Base-by-base conservation (phyloP, 2,797 vertebrate species). In the Acrossocheilus wenchowensis region DNA sequence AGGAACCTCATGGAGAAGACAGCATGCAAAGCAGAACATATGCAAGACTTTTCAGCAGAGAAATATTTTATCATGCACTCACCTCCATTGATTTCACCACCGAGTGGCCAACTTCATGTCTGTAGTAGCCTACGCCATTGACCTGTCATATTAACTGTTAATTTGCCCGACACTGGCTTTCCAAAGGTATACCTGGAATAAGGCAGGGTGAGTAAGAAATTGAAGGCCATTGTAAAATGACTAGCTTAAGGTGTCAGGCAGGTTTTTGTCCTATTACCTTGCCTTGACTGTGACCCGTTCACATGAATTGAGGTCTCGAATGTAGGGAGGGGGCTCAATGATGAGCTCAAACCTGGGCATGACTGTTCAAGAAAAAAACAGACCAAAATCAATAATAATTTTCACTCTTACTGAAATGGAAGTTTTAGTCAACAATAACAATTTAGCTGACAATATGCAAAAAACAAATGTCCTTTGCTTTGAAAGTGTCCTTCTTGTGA, bases 121-220 rank as follows among this genome's bases (percentile, higher is more conserved):
- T 96, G 91, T 98, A 98, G 92, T 98, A 98, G 2, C 97, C 98
- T 50, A 98, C 97, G 0, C 98, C 98, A 87, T 97, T 97, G 80
- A 98, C 96, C 96, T 0, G 98, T 98, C 97, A 98, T 98, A 88
- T 99, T 98, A 87, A 98, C 93, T 0, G 92, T 95, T 90, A 98
- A 87, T 89, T 96, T 97, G 60, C 98, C 97, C 0, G 91, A 93
- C 85, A 99, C 97, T 0, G 97, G 95, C 88, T 98, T 98, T 78
- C 97, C 97, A 94, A 99, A 99, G 0, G 94, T 98, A n/a, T 98
- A 98, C 90, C 98, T 98, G 68, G 57, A 14, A 92, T 82, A 92
- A 87, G 7, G 19, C 62, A 89, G 86, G 50, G 64, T 80, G 39
- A 75, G 21, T 14, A n/a, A 10, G n/a, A 73, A 45, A 15, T 60